phyloP scores from a whole-genome alignment of 2,113 vertebrate species.

The Eurystomus gularis region DNA sequence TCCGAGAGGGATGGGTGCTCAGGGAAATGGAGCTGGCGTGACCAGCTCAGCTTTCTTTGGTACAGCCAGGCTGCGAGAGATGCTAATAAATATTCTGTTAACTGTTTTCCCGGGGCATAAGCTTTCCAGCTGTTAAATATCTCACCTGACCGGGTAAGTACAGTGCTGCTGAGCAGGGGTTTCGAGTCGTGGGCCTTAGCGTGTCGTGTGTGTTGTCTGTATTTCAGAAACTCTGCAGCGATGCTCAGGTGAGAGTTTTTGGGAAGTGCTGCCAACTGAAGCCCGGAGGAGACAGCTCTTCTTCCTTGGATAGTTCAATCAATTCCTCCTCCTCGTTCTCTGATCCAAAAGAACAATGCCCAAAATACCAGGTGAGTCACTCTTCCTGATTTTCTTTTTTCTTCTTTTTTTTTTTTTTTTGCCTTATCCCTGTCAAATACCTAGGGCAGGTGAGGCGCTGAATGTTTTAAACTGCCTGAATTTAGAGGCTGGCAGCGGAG shows the following conservation, averaged over 20 bases:
- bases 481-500: background rate
- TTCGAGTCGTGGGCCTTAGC: background rate
- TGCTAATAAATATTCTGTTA: background rate
- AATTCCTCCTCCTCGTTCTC: slow-evolving; percentile 81
- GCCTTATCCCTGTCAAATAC: rapidly evolving
- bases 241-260: slow-evolving; percentile 89
- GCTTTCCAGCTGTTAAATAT: background rate
- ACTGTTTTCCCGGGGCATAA: background rate
- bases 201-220: background rate
- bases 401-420: background rate
- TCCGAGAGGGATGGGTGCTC: background rate
- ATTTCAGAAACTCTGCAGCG: slow-evolving; percentile 84
- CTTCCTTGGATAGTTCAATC: slow-evolving; percentile 92
- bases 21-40: background rate
- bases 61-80: background rate
- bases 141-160: background rate
- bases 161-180: background rate
- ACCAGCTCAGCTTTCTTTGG: background rate
- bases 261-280: slow-evolving; percentile 93
- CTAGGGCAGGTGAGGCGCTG: background rate
- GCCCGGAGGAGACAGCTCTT: slow-evolving; percentile 91
- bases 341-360: slow-evolving; percentile 87
- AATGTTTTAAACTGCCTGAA: background rate
- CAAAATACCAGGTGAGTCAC: slow-evolving; percentile 86
- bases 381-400: background rate